Evolutionary conservation across 2,888 invertebrate genomes (phyloP), one percentile per base, ranked within the genome.

Genomic region (Phlogophora meticulosa): DNA sequence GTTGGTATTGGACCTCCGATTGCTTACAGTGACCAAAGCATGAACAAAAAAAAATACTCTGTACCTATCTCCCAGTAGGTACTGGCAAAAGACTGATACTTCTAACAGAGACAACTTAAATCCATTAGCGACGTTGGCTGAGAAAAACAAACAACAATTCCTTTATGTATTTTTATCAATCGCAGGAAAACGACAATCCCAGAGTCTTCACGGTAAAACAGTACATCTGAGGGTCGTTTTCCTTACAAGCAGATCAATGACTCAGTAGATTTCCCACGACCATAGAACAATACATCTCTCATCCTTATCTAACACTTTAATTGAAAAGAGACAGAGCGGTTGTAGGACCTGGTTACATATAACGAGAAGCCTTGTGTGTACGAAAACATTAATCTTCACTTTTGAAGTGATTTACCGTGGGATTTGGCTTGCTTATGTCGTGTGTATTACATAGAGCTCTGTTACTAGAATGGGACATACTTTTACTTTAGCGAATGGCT

Each of bases 191-290:
- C 61, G 20, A 4, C 57, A 62, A 76, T 68, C 78, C 59, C 49
- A 57, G 43, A 42, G 48, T 24, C 38, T 43, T 59, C 55, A 71
- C 32, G 28, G 36, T 11, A 22, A 34, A 20, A 34, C 13, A 36
- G 17, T 53, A 78, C 9, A 38, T 38, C 38, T 49, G 66, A 68
- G 67, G 64, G 72, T 68, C 73, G 56, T 71, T 81, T 85, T 86
- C 79, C 81, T 80, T 72, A 80, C 85, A 82, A 82, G 24, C 64
- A 75, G 78, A 81, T 78, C 67, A 79, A 81, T 92, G 91, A 92
- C 84, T 92, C 90, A 91, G 81, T 70, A 74, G 73, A 81, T 88
- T 93, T 93, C 93, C 87, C 93, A 93, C 90, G 90, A 76, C 67
- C 73, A 15, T 67, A 68, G 52, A 86, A 92, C 91, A 92, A 92